Conservation (phyloP, 2,113 vertebrate genomes). For the Cebus imitator region DNA sequence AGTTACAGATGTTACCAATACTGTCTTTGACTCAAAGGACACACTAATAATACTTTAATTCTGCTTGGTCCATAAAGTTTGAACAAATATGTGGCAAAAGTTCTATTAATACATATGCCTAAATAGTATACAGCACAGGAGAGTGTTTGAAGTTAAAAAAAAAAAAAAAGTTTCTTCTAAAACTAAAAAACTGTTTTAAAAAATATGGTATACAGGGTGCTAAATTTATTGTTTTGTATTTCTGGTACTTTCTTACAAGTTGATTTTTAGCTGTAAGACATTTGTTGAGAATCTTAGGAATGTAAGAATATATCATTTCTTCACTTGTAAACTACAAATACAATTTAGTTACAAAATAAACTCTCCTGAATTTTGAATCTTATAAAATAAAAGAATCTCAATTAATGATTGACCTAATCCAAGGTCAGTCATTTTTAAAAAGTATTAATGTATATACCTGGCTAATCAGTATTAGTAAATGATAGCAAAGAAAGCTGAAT, state of each 20-base stretch:
- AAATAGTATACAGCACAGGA: background rate
- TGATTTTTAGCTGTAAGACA: background rate
- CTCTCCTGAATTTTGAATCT: background rate
- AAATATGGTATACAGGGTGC: background rate
- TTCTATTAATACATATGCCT: background rate
- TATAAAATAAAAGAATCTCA: slow-evolving; percentile 4
- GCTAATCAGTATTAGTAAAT: background rate
- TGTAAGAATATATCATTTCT: background rate
- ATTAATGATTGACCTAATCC: background rate
- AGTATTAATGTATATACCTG: background rate
- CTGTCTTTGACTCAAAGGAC: background rate
- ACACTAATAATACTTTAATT: background rate
- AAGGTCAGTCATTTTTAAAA: background rate
- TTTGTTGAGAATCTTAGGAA: background rate
- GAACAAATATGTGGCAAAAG: background rate
- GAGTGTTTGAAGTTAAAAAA: background rate
- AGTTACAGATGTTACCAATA: background rate
- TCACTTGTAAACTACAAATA: slow-evolving; percentile 11
- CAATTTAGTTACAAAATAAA: background rate
- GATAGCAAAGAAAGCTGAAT: background rate
- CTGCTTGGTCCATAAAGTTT: background rate
- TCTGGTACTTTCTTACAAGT: background rate
- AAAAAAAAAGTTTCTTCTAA: background rate
- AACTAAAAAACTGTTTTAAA: slow-evolving; percentile 3
- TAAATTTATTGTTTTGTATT: background rate